Conservation (phyloP, 2,797 vertebrate species). For the Acrossocheilus fasciatus region DNA sequence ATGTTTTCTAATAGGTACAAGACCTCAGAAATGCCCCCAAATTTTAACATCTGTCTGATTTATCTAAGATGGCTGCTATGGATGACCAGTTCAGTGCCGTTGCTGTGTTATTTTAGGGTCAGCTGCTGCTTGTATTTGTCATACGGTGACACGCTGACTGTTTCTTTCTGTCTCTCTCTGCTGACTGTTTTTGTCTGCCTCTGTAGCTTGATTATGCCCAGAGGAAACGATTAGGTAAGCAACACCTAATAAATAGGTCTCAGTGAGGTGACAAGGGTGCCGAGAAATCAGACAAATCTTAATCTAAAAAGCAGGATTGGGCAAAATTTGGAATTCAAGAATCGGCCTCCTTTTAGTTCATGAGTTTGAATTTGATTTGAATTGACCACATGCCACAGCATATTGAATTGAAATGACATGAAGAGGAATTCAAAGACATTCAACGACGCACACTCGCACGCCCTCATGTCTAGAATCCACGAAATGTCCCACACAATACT, state of each 20-base stretch:
- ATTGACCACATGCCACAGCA: background rate
- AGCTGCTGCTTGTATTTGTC: conserved; percentile 1
- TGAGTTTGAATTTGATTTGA: conserved; percentile 26
- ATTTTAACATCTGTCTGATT: background rate
- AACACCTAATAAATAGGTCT: conserved; percentile 51
- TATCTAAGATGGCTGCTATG: background rate
- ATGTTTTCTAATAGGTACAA: background rate
- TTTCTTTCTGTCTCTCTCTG: conserved; percentile 27
- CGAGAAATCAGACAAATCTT: conserved; percentile 48
- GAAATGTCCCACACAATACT: background rate
- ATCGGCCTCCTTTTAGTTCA: background rate
- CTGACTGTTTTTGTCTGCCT: conserved; percentile 36
- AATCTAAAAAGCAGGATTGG: background rate
- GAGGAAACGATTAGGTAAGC: conserved; percentile 51
- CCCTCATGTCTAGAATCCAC: background rate
- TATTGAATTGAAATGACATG: conserved; percentile 1
- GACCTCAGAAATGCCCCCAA: background rate
- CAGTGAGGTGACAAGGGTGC: conserved; percentile 40
- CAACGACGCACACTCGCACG: background rate
- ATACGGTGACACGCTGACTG: conserved; percentile 22
- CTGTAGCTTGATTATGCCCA: conserved; percentile 40
- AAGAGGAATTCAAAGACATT: background rate
- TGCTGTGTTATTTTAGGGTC: conserved; percentile 33
- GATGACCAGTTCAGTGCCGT: background rate
- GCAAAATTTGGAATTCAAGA: background rate